Conservation (phyloP, 1,140 invertebrate genomes). For the Polyergus mexicanus region DNA sequence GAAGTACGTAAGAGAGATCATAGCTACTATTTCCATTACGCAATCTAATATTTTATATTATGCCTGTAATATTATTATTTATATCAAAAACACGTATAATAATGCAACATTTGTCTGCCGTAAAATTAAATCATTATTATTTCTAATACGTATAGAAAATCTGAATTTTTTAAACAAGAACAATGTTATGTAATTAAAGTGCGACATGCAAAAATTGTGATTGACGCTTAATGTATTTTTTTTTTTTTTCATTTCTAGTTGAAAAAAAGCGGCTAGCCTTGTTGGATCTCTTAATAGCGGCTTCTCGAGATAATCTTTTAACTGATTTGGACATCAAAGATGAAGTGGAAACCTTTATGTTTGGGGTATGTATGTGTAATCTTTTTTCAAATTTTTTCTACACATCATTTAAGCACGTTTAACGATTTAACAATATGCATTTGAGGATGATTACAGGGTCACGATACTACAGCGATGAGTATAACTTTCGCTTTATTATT, state of each 20-base stretch:
- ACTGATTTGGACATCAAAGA: conserved; percentile 91
- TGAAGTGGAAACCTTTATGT: conserved; percentile 90
- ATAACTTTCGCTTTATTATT: conserved; percentile 93
- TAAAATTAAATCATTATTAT: too few species aligned
- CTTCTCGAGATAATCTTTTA: conserved; percentile 86
- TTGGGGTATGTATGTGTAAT: conserved; percentile 89
- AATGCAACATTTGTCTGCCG: too few species aligned
- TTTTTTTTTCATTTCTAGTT: conserved; percentile 27
- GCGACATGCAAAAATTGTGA: not conserved
- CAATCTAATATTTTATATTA: too few species aligned
- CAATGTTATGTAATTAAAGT: not conserved
- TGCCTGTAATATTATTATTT: too few species aligned
- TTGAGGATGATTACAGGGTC: conserved; percentile 79
- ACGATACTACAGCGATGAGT: conserved; percentile 87
- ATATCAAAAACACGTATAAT: too few species aligned
- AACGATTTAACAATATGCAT: too few species aligned
- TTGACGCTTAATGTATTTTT: not conserved
- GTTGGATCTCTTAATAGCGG: conserved; percentile 92
- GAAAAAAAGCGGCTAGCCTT: conserved; percentile 90
- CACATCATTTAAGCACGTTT: not conserved
- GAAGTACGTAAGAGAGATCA: not conserved
- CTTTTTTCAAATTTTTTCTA: conserved; percentile 73
- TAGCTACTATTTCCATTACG: too few species aligned
- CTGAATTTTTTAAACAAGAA: not conserved
- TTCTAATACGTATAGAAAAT: too few species aligned